A percentile compares a stretch with the other conserved stretches of the same genome.
Evolutionary conservation across 2,888 invertebrate genomes (phyloP).

Genomic region (Carabus problematicus): DNA sequence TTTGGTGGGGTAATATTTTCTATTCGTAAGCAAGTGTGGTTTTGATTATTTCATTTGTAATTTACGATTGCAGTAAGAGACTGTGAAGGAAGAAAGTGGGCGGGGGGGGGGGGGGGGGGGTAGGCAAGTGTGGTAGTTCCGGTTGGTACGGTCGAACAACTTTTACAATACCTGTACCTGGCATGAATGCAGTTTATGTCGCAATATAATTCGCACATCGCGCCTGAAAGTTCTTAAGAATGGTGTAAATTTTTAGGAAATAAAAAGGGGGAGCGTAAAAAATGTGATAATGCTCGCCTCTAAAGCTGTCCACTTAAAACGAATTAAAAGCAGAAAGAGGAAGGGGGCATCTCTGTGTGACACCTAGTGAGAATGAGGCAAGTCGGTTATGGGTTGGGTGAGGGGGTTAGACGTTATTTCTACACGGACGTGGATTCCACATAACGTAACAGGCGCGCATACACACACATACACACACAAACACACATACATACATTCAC

Average conservation of each 20-base stretch:
- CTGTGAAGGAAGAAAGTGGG: too few relatives aligned
- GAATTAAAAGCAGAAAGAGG: slow-evolving; percentile 33
- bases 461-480: not conserved
- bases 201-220: slow-evolving; percentile 36
- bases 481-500: not conserved
- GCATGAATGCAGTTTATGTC: slow-evolving; percentile 30
- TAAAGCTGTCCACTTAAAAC: slow-evolving; percentile 40
- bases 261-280: slow-evolving; percentile 39
- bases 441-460: not conserved
- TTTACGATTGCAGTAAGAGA: too few relatives aligned
- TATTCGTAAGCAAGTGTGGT: too few relatives aligned
- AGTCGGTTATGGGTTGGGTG: not conserved
- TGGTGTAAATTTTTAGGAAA: slow-evolving; percentile 35
- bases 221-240: slow-evolving; percentile 32
- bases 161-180: not conserved
- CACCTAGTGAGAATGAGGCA: not conserved
- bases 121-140: not conserved
- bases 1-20: too few relatives aligned
- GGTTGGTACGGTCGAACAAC: not conserved
- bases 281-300: slow-evolving; percentile 39
- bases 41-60: too few relatives aligned
- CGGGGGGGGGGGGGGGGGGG: slow-evolving; percentile 1
- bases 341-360: slow-evolving; percentile 3
- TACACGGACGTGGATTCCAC: not conserved
- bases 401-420: not conserved